These are phyloP conservation scores for Mastomys natalensis DNA, from an alignment of 2,113 vertebrate genomes.

Conservation along the genomic window DNA sequence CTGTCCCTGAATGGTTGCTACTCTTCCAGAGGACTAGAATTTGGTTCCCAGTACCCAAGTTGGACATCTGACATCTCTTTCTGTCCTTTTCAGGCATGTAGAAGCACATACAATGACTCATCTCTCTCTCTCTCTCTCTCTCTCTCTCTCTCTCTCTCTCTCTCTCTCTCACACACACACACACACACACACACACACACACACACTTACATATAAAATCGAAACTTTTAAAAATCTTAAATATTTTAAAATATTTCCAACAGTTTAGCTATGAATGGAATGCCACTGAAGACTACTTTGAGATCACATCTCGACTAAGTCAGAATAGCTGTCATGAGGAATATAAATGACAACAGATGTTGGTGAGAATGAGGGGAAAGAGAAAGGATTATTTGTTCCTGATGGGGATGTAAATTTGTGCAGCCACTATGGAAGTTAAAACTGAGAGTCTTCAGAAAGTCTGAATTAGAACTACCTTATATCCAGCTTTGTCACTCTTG, in stretches of 20 bases:
- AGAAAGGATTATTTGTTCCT: not conserved
- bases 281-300: not conserved
- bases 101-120: not conserved
- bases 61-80: not conserved
- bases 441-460: not conserved
- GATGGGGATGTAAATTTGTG: not conserved
- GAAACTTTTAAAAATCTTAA: not conserved
- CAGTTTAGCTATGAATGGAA: not conserved
- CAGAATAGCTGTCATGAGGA: not conserved
- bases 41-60: not conserved
- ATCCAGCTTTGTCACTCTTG: not conserved
- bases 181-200: not conserved
- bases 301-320: not conserved
- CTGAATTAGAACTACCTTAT: not conserved
- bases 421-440: not conserved
- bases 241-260: not conserved
- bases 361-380: not conserved
- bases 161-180: not conserved
- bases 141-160: not conserved
- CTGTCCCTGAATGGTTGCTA: not conserved
- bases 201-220: not conserved
- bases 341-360: not conserved
- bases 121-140: not conserved
- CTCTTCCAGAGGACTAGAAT: not conserved
- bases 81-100: not conserved